A percentile compares a stretch with the other conserved stretches of the same genome.
phyloP scores from a whole-genome alignment of 2,113 vertebrate species.

The Aplodontia rufa region DNA sequence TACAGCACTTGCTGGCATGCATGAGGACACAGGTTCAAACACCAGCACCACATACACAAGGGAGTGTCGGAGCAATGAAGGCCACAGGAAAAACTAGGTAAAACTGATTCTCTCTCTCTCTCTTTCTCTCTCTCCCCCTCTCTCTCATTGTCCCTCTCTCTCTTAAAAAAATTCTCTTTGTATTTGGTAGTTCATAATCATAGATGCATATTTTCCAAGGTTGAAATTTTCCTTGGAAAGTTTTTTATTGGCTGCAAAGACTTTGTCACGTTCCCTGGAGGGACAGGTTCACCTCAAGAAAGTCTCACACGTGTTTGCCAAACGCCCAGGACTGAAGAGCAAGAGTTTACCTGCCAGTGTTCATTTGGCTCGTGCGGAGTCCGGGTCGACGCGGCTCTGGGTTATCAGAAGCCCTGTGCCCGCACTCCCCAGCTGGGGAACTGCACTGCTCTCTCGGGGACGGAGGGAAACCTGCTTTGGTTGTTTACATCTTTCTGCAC shows the following conservation, averaged over 20 bases:
- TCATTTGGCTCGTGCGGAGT: neutral
- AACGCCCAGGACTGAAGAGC: neutral
- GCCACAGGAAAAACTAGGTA: too few relatives aligned
- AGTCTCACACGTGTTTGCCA: neutral
- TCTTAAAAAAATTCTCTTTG: neutral
- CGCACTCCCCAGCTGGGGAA: neutral
- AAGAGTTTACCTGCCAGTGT: neutral
- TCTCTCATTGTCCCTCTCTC: too few relatives aligned
- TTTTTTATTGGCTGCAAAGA: neutral
- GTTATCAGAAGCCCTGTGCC: neutral
- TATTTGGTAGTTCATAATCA: neutral
- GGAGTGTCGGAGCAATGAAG: too few relatives aligned
- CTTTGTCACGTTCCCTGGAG: neutral
- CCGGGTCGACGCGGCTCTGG: fast-evolving
- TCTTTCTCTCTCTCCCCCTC: too few relatives aligned
- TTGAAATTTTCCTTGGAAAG: neutral
- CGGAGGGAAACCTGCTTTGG: neutral
- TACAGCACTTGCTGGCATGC: too few relatives aligned
- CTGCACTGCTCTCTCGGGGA: neutral
- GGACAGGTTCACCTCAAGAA: neutral
- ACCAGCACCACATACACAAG: too few relatives aligned
- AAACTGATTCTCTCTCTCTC: too few relatives aligned
- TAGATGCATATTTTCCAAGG: neutral
- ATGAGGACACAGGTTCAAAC: too few relatives aligned
- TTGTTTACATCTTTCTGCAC: too few relatives aligned